Base-by-base conservation (phyloP, 2,113 vertebrate genomes). In the Lagenorhynchus albirostris region DNA sequence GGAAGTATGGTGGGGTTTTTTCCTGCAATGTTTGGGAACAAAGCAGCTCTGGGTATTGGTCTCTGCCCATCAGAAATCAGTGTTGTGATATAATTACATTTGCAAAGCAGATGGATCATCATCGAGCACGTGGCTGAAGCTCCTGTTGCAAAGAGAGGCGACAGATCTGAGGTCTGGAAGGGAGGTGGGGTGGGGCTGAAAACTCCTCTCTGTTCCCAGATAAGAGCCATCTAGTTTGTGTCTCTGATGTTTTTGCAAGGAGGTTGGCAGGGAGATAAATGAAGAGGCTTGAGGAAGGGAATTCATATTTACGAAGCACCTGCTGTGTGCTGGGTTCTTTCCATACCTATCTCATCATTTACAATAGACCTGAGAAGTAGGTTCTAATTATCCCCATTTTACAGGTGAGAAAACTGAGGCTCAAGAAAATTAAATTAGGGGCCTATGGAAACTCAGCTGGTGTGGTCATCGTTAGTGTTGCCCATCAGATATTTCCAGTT, bases 31-130 rank as follows among this genome's bases (percentile, higher is more conserved):
- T 97, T 98, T 99, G 97, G 94, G 96, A 98, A 95, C 2, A 53
- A 89, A 50, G 41, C 88, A 97, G 36, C 62, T 98, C 98, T 97
- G 96, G 92, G 68, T 98, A 97, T 96, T 97, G 95, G 90, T 98
- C 96, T 97, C 29, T 96, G 93, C 97, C 95, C 90, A 95, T 98
- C 97, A 98, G 95, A 85, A 95, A 97, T 96, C 98, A 97, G 77
- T 90, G 95, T 97, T 98, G 97, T 90, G 96, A 97, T 98, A 97
- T 95, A 97, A 97, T 97, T 97, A 98, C 97, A 98, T 98, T 94
- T 97, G 93, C 62, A 76, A 98, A 98, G 96, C 98, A 99, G 98
- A 98, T 99, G 98, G 97, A 98, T 96, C 89, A 50, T 90, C 89
- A 97, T 73, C 47, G 47, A 97, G 96, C 97, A 94, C 14, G 44